Evolutionary conservation across 1,140 invertebrate species (phyloP), one percentile per base, ranked within the genome.

Genomic region (Nymphalis io): DNA sequence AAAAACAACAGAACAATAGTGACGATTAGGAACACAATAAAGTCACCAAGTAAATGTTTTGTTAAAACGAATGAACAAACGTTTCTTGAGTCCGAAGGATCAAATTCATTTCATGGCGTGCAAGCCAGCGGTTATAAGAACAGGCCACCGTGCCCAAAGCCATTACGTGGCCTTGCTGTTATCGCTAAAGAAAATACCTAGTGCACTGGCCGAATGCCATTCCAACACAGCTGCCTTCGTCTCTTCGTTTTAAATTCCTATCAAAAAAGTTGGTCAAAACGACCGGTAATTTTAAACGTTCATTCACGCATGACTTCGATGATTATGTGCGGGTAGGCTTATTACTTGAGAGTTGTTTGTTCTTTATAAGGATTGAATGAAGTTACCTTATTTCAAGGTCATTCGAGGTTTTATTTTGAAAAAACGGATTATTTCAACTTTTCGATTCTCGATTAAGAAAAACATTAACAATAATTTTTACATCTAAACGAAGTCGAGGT

Each of bases 131-230:
- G 79, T 81, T 82, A 80, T 81, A 79, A 82, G 78, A 79, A 63
- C 62, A 42, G 78, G 67, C 74, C 76, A 84, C 76, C 84, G 79
- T 88, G 83, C 81, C 84, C 76, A 87, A 88, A 84, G 80, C 82
- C 74, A 84, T 86, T 84, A 84, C 75, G 76, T 78, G 82, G 80
- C 84, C 86, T 88, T 87, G 83, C 63, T 70, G 82, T 87, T 88
- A 88, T 88, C 86, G 82, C 72, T 76, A 74, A 85, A 86, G 82
- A 83, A 84, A 87, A 84, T 83, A 84, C 78, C 76, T 74, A 70
- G 83, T 83, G 80, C 84, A 88, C 42, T 84, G 82, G 84, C 82
- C 84, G 84, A 61, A 76, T 64, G 72, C 73, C 72, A 75, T 79
- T 78, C 70, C 68, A 65, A 58, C 67, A 74, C 75, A 74, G 73